Percentiles rank a stretch among this genome's conserved stretches.
Evolutionary conservation across 2,888 invertebrate genomes (phyloP).

Genomic region (Congeria kusceri): DNA sequence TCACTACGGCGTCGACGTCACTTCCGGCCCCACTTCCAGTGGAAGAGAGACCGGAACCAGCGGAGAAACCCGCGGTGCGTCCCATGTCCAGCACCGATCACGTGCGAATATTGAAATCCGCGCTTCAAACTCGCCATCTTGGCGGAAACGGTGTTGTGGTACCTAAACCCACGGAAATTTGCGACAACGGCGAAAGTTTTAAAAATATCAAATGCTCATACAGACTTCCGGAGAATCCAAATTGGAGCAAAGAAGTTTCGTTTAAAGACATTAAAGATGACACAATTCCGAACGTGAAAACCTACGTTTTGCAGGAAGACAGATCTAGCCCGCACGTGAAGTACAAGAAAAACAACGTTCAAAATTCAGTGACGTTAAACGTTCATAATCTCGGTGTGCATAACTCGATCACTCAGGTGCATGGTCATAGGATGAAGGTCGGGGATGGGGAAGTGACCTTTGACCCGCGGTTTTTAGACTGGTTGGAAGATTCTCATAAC

Average conservation of each 20-base stretch:
- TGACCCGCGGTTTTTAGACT: constrained; percentile 65
- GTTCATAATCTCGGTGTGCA: constrained; percentile 69
- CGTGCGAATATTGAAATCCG: constrained; percentile 54
- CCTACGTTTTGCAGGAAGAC: constrained; percentile 67
- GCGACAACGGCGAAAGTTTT: constrained; percentile 35
- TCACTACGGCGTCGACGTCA: constrained; percentile 5
- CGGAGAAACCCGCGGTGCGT: constrained; percentile 28
- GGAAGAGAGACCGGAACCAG: constrained; percentile 8
- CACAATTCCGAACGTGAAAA: constrained; percentile 69
- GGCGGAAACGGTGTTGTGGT: constrained; percentile 37
- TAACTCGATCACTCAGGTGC: constrained; percentile 63
- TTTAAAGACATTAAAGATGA: constrained; percentile 69
- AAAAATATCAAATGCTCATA: constrained; percentile 66
- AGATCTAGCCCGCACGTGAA: constrained; percentile 33
- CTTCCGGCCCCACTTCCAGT: not conserved
- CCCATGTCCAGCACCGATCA: constrained; percentile 51
- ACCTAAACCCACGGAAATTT: constrained; percentile 18
- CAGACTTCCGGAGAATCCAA: constrained; percentile 65
- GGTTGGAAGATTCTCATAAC: constrained; percentile 65
- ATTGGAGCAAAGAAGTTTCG: constrained; percentile 65
- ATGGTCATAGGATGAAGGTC: constrained; percentile 61
- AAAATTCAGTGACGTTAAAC: constrained; percentile 61
- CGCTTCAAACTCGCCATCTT: constrained; percentile 51
- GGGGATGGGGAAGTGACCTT: constrained; percentile 58
- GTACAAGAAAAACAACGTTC: constrained; percentile 56